Conservation (phyloP, 2,113 vertebrate genomes). For the Felis chaus region DNA sequence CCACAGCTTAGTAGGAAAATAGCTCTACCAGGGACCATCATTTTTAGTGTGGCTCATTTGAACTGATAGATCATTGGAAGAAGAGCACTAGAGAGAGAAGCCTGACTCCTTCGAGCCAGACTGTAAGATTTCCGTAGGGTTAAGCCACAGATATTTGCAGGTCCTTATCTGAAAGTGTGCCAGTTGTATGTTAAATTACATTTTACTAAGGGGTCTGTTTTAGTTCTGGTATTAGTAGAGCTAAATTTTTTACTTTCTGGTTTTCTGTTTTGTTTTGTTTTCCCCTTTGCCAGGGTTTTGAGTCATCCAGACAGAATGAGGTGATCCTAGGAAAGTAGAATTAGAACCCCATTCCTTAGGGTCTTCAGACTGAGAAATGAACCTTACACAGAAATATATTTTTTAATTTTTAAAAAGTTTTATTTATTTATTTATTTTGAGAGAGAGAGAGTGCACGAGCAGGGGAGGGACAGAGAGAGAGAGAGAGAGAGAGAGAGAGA, state of each 20-base stretch:
- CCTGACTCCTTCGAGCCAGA: background rate
- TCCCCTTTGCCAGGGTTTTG: background rate
- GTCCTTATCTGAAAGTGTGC: background rate
- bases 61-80: background rate
- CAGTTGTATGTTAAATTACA: background rate
- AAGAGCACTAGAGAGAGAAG: background rate
- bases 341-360: background rate
- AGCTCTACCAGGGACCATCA: background rate
- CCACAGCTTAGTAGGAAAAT: slow-evolving; percentile 64
- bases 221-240: background rate
- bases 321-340: background rate
- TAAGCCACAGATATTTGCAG: background rate
- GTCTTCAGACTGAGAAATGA: background rate
- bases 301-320: background rate
- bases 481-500: too few species aligned
- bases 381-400: background rate
- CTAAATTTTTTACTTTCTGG: background rate
- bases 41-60: background rate
- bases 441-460: too few species aligned
- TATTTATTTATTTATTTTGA: too few species aligned
- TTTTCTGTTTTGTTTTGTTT: background rate
- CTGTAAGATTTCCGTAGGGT: background rate
- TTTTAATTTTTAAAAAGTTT: too few species aligned
- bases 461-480: too few species aligned
- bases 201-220: background rate